phyloP scores from a whole-genome alignment of 2,888 invertebrate species.

The Sepioteuthis lessoniana region DNA sequence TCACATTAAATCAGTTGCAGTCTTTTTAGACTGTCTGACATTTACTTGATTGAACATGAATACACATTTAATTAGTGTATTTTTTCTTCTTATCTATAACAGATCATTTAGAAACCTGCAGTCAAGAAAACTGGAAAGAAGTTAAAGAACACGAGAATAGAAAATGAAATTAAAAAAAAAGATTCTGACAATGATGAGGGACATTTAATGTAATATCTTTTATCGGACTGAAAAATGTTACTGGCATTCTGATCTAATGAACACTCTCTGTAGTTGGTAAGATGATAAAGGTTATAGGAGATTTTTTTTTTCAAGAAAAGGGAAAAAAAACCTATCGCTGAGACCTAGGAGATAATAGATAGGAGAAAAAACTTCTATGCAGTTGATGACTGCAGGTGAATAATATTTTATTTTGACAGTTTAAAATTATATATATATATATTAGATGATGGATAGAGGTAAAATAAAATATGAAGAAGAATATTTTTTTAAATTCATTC shows the following conservation, averaged over 20 bases:
- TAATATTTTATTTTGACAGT: not conserved
- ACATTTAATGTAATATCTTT: constrained; percentile 33
- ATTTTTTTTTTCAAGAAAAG: not conserved
- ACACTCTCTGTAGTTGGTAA: not conserved
- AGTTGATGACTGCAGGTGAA: not conserved
- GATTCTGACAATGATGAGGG: not conserved
- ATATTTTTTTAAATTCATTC: not conserved
- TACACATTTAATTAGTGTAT: constrained; percentile 12
- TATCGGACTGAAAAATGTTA: constrained; percentile 33
- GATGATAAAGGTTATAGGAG: not conserved
- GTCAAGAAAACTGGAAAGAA: not conserved
- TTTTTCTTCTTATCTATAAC: not conserved
- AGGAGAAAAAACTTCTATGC: not conserved
- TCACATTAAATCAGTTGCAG: constrained; percentile 20
- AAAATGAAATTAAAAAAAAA: not conserved
- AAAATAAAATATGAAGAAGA: not conserved
- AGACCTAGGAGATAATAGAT: not conserved
- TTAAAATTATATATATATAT: not conserved
- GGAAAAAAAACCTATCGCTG: not conserved
- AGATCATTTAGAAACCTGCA: constrained; percentile 21
- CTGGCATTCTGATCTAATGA: not conserved
- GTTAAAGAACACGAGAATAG: not conserved
- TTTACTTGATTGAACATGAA: constrained; percentile 9
- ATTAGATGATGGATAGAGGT: not conserved
- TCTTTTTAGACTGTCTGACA: not conserved